Percentiles rank a stretch among this genome's conserved stretches.
Evolutionary conservation across 2,888 invertebrate species (phyloP).

Genomic region (Lamellibrachia columna): DNA sequence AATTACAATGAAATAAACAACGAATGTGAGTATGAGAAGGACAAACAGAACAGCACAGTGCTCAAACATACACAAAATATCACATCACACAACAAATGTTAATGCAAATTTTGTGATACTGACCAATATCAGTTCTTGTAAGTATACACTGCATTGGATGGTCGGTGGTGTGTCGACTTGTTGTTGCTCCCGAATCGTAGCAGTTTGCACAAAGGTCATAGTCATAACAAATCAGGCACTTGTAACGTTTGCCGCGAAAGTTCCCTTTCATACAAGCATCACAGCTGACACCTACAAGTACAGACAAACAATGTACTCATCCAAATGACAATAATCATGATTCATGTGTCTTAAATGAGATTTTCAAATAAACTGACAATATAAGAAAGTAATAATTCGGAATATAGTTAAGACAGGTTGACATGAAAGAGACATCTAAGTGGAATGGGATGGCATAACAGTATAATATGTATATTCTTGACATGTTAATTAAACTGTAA

Average conservation of each 20-base stretch:
- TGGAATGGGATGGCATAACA: no score
- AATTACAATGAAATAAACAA: background rate
- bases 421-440: no score
- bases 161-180: constrained; percentile 85
- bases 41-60: background rate
- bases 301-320: background rate
- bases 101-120: constrained; percentile 27
- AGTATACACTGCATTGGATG: constrained; percentile 99
- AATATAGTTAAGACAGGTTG: no score
- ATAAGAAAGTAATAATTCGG: no score
- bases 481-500: no score
- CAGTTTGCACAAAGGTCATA: constrained; percentile 98
- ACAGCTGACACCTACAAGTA: constrained; percentile 89
- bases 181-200: constrained; percentile 75
- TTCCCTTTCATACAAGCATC: constrained; percentile 98
- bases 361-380: no score
- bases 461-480: no score
- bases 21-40: background rate
- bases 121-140: constrained; percentile 91
- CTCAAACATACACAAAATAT: background rate
- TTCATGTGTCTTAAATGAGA: no score
- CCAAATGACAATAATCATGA: constrained; percentile 20
- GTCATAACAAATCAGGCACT: constrained; percentile 98
- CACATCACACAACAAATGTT: background rate
- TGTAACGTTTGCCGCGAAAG: constrained; percentile 96